phyloP scores from a whole-genome alignment of 2,888 invertebrate genomes.

The Thysanoteuthis rhombus region DNA sequence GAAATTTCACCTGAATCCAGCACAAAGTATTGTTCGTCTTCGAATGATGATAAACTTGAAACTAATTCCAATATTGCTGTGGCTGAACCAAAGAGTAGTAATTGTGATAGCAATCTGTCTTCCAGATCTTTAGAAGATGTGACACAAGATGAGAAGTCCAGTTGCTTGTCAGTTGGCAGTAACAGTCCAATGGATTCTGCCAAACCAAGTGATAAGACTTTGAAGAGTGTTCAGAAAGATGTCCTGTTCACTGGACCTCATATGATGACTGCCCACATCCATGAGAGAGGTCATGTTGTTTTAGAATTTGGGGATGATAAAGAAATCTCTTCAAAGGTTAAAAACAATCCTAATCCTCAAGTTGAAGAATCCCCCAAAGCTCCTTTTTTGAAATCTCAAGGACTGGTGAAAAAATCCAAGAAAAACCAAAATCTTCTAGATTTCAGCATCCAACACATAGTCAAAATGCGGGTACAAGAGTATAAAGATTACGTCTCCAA shows the following conservation, averaged over 20 bases:
- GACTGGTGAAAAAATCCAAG: constrained; percentile 24
- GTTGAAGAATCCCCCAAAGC: neutral
- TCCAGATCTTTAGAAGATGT: neutral
- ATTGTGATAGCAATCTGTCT: no score
- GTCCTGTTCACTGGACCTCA: constrained; percentile 14
- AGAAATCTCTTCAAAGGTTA: neutral
- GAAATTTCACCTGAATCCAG: neutral
- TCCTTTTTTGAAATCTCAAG: neutral
- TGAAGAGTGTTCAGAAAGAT: constrained; percentile 23
- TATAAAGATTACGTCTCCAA: neutral
- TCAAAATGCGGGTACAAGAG: constrained; percentile 1
- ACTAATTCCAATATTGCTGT: neutral
- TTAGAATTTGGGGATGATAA: constrained; percentile 22
- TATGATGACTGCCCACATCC: constrained; percentile 27
- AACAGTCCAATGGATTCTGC: neutral
- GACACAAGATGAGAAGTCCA: neutral
- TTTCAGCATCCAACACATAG: constrained; percentile 24
- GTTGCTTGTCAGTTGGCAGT: neutral
- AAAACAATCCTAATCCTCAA: neutral
- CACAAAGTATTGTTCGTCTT: neutral
- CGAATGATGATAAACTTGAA: neutral
- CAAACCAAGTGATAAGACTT: neutral
- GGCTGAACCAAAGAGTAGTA: neutral
- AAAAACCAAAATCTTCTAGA: constrained; percentile 19
- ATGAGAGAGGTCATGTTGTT: constrained; percentile 12